phyloP scores from a whole-genome alignment of 2,888 invertebrate species.

The Thysanoteuthis rhombus region DNA sequence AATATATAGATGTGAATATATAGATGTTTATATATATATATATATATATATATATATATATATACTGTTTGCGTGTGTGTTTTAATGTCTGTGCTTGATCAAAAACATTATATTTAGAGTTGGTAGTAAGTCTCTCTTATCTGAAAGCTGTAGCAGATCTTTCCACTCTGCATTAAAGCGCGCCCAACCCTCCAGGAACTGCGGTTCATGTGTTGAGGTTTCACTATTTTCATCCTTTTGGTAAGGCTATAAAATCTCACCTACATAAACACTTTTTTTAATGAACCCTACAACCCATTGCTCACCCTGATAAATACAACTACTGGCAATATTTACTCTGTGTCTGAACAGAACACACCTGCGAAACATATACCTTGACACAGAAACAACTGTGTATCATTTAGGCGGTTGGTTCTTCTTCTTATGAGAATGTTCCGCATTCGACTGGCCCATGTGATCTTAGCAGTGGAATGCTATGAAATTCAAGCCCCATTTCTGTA shows the following conservation, averaged over 20 bases:
- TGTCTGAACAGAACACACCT: not conserved
- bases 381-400: not conserved
- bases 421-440: not conserved
- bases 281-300: not conserved
- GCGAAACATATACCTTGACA: not conserved
- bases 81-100: too few relatives aligned
- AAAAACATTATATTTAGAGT: too few relatives aligned
- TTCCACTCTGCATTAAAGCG: too few relatives aligned
- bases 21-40: not conserved
- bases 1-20: too few relatives aligned
- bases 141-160: too few relatives aligned
- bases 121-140: too few relatives aligned
- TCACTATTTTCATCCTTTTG: too few relatives aligned
- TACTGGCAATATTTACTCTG: not conserved
- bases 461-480: not conserved
- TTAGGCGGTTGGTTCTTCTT: not conserved
- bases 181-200: too few relatives aligned
- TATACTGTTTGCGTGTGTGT: too few relatives aligned
- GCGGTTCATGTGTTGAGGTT: too few relatives aligned
- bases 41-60: not conserved
- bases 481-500: not conserved
- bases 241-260: too few relatives aligned
- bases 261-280: too few relatives aligned
- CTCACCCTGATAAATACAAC: not conserved
- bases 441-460: not conserved